Percentiles rank a stretch among this genome's conserved stretches.
phyloP scores from a whole-genome alignment of 2,113 vertebrate genomes.

The Sinocyclocheilus maitianheensis region DNA sequence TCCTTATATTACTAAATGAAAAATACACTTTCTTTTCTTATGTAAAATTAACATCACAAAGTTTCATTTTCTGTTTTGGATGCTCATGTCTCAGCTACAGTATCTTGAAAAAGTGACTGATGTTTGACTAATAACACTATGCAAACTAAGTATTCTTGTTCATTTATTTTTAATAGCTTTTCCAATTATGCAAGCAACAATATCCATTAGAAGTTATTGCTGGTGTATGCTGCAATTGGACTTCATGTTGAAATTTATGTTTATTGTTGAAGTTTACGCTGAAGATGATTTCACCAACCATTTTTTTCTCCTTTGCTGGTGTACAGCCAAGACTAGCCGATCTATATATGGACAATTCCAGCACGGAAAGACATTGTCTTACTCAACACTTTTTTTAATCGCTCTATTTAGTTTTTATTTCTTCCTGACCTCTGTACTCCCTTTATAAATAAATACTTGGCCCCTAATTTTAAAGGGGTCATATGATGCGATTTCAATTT shows the following conservation, averaged over 20 bases:
- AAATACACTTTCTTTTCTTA: not conserved
- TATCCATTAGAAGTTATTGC: conserved; percentile 68
- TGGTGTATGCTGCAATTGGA: conserved; percentile 48
- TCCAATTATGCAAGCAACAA: conserved; percentile 71
- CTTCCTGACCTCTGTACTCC: not conserved
- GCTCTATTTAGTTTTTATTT: not conserved
- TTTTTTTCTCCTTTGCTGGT: conserved; percentile 3
- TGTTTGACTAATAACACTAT: conserved; percentile 65
- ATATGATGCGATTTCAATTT: too few relatives aligned
- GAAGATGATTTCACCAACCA: conserved; percentile 31
- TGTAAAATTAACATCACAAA: not conserved
- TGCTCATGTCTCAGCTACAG: conserved; percentile 38
- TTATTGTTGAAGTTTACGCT: conserved; percentile 18
- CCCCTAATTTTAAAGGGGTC: not conserved
- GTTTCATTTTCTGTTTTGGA: not conserved
- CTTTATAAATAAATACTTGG: not conserved
- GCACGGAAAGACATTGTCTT: not conserved
- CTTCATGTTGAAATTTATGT: conserved; percentile 23
- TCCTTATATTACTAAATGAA: not conserved
- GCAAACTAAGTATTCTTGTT: conserved; percentile 67
- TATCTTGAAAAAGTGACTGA: conserved; percentile 65
- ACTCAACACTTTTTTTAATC: not conserved
- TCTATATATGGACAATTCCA: not conserved
- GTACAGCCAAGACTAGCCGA: not conserved
- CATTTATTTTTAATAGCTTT: conserved; percentile 77